Conservation (phyloP, 2,797 vertebrate genomes). For the Gallinago nigripennis region DNA sequence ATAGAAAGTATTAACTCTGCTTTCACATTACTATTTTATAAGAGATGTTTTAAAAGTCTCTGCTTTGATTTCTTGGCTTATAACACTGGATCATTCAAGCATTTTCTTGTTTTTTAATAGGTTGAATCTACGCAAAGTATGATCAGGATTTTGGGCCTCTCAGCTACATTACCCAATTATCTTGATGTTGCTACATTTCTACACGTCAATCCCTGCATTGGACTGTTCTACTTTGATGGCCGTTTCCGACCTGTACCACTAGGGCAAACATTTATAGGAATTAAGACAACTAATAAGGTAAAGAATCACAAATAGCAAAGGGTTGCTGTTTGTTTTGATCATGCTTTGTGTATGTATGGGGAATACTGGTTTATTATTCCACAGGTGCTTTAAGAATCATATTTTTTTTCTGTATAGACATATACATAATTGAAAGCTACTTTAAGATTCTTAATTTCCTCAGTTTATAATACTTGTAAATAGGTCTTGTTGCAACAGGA, state of each 20-base stretch:
- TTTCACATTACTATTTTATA: neutral
- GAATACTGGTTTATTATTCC: neutral
- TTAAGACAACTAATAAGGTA: slow-evolving; percentile 95
- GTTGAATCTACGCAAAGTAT: slow-evolving; percentile 99
- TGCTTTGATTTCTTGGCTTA: neutral
- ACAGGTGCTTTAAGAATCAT: neutral
- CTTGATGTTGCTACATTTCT: slow-evolving; percentile 94
- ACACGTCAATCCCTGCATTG: slow-evolving; percentile 95
- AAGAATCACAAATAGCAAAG: neutral
- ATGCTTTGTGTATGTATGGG: neutral
- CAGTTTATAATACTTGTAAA: neutral
- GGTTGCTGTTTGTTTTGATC: neutral
- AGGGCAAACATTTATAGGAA: slow-evolving; percentile 92
- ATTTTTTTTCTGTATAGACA: neutral
- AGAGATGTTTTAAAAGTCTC: neutral
- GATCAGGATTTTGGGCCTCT: slow-evolving; percentile 97
- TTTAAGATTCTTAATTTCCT: neutral
- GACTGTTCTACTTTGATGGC: slow-evolving; percentile 95
- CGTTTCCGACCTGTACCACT: slow-evolving; percentile 96
- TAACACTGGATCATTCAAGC: neutral
- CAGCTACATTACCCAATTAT: slow-evolving; percentile 96
- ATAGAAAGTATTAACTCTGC: neutral
- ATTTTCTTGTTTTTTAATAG: slow-evolving; percentile 72
- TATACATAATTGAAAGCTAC: accelerated
- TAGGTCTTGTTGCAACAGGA: neutral